A percentile compares a stretch with the other conserved stretches of the same genome.
Conservation (phyloP, 2,888 invertebrate species). For the Drosophila gaucha region DNA sequence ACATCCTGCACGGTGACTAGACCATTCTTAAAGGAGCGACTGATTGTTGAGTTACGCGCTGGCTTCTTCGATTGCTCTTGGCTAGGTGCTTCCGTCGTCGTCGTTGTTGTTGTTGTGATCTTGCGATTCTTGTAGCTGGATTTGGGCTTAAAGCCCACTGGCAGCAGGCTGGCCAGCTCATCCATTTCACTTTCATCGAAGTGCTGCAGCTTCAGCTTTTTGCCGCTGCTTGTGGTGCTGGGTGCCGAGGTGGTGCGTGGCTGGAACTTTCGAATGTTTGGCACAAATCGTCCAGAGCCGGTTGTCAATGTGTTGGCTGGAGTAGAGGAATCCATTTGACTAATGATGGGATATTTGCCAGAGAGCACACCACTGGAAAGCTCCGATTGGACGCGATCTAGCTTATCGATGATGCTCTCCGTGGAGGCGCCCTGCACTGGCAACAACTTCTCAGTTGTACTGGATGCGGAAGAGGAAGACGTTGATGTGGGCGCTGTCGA, state of each 20-base stretch:
- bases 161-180: conserved; percentile 87
- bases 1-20: conserved; percentile 86
- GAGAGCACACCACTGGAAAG: conserved; percentile 91
- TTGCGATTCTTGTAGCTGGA: conserved; percentile 72
- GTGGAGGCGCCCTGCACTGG: conserved; percentile 84
- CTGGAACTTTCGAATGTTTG: conserved; percentile 89
- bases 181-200: conserved; percentile 85
- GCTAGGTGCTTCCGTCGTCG: conserved; percentile 51
- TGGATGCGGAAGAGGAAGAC: not conserved
- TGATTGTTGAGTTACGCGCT: conserved; percentile 82
- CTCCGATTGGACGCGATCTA: conserved; percentile 94
- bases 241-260: conserved; percentile 84
- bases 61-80: conserved; percentile 66
- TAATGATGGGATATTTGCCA: conserved; percentile 89
- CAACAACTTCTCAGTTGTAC: conserved; percentile 24
- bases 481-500: conserved; percentile 60
- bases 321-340: conserved; percentile 86
- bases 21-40: conserved; percentile 86
- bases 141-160: conserved; percentile 86
- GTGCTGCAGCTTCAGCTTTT: conserved; percentile 82
- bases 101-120: conserved; percentile 83
- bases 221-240: conserved; percentile 84
- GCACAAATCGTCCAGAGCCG: conserved; percentile 85
- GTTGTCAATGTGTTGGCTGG: conserved; percentile 83
- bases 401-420: conserved; percentile 93